These are phyloP conservation scores for Drosophila oshimai DNA, from an alignment of 1,140 invertebrate genomes.

Conservation along the genomic window DNA sequence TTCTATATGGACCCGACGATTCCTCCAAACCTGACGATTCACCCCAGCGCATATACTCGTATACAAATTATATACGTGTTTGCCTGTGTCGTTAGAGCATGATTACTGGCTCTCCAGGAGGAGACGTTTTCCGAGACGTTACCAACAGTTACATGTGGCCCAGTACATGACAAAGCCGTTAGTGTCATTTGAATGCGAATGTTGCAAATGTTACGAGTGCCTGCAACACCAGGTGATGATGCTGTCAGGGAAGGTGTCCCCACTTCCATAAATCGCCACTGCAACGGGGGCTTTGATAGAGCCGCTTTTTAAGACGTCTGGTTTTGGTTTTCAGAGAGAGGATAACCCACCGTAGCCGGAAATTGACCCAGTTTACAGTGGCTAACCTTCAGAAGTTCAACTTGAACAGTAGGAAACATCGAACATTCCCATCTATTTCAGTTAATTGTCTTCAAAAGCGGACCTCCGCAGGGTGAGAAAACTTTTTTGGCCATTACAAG, in stretches of 20 bases:
- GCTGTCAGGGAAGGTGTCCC: slow-evolving; percentile 52
- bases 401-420: slow-evolving; percentile 27
- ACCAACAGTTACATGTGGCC: slow-evolving; percentile 58
- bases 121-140: no score
- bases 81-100: slow-evolving; percentile 72
- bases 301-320: background rate
- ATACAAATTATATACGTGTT: slow-evolving; percentile 36
- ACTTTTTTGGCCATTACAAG: slow-evolving; percentile 38
- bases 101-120: slow-evolving; percentile 71
- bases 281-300: slow-evolving; percentile 47
- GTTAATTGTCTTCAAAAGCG: slow-evolving; percentile 22
- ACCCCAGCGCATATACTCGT: slow-evolving; percentile 32
- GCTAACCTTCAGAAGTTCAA: slow-evolving; percentile 32
- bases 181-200: slow-evolving; percentile 77
- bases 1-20: slow-evolving; percentile 77
- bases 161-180: slow-evolving; percentile 74
- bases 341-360: slow-evolving; percentile 1
- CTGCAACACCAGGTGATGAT: slow-evolving; percentile 48
- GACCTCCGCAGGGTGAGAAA: slow-evolving; percentile 43
- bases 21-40: slow-evolving; percentile 48
- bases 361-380: slow-evolving; percentile 28
- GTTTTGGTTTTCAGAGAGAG: background rate
- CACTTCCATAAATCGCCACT: slow-evolving; percentile 44
- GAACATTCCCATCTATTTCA: slow-evolving; percentile 21
- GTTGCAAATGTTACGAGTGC: slow-evolving; percentile 61